phyloP scores from a whole-genome alignment of 2,888 invertebrate genomes.

The Drosophila prolongata region DNA sequence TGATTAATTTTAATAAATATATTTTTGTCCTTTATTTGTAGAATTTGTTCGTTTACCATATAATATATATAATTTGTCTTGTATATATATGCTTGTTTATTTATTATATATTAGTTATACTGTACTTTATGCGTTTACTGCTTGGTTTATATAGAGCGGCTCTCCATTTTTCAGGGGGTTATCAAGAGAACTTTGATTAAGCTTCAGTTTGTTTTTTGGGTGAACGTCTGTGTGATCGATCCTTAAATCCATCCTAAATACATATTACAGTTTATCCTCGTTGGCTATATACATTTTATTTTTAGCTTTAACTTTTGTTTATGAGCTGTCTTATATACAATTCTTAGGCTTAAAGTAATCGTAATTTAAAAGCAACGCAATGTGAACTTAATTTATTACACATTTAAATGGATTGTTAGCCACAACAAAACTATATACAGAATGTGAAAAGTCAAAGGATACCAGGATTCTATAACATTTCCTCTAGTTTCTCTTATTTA shows the following conservation, averaged over 20 bases:
- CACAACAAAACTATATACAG: conserved; percentile 40
- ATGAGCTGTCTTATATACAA: conserved; percentile 30
- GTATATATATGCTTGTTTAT: conserved; percentile 35
- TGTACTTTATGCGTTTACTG: conserved; percentile 33
- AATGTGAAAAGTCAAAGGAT: conserved; percentile 5
- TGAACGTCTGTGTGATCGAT: conserved; percentile 9
- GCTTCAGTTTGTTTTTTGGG: conserved; percentile 29
- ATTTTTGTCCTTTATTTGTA: conserved; percentile 73
- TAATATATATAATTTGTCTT: conserved; percentile 57
- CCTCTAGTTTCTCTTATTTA: conserved; percentile 9
- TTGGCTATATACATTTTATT: conserved; percentile 40
- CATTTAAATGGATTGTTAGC: conserved; percentile 8
- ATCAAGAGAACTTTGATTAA: conserved; percentile 43
- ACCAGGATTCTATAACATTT: conserved; percentile 16
- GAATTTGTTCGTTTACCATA: conserved; percentile 58
- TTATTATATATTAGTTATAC: conserved; percentile 31
- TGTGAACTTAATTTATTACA: conserved; percentile 16
- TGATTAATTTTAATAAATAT: conserved; percentile 67
- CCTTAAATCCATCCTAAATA: conserved; percentile 26
- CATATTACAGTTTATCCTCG: conserved; percentile 29
- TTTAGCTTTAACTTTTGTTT: conserved; percentile 8
- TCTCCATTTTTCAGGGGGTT: conserved; percentile 16
- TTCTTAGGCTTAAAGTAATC: conserved; percentile 7
- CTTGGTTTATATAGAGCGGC: conserved; percentile 24
- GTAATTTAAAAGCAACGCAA: conserved; percentile 15